Percentiles rank a stretch among this genome's conserved stretches.
phyloP scores from a whole-genome alignment of 2,888 invertebrate species.

The Phytoseiulus persimilis region DNA sequence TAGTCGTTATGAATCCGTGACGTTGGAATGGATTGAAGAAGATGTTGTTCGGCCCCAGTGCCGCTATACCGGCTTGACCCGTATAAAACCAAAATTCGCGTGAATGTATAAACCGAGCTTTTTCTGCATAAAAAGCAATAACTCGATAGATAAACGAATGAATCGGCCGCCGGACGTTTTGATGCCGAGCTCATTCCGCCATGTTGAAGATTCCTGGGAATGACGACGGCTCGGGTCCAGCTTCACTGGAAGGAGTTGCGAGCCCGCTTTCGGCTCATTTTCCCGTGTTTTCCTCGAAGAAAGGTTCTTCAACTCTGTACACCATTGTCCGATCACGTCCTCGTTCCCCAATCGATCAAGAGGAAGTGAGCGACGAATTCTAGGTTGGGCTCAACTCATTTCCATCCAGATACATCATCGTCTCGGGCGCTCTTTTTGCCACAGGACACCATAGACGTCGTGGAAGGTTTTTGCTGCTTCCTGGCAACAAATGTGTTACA shows the following conservation, averaged over 20 bases:
- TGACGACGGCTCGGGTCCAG: not conserved
- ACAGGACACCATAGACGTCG: not conserved
- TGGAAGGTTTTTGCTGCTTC: not conserved
- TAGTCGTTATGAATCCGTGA: not conserved
- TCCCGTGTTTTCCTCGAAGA: too few species aligned
- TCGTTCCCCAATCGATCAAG: not conserved
- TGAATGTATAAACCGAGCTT: not conserved
- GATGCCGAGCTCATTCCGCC: not conserved
- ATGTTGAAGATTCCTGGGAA: not conserved
- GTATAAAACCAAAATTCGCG: not conserved
- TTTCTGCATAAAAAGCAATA: not conserved
- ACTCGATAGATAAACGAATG: not conserved
- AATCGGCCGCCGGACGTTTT: not conserved
- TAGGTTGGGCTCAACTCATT: not conserved
- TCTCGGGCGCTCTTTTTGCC: not conserved
- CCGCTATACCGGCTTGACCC: not conserved
- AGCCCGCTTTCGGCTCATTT: not conserved
- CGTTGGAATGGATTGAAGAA: not conserved
- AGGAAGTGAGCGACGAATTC: not conserved
- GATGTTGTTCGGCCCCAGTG: not conserved
- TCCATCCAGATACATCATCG: not conserved
- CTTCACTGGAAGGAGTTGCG: not conserved
- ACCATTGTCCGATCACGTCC: not conserved
- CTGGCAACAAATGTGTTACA: not conserved
- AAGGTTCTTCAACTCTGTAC: too few species aligned